A percentile compares a stretch with the other conserved stretches of the same genome.
These are phyloP conservation scores for Oithona nana DNA, from an alignment of 2,888 invertebrate genomes.

Conservation along the genomic window DNA sequence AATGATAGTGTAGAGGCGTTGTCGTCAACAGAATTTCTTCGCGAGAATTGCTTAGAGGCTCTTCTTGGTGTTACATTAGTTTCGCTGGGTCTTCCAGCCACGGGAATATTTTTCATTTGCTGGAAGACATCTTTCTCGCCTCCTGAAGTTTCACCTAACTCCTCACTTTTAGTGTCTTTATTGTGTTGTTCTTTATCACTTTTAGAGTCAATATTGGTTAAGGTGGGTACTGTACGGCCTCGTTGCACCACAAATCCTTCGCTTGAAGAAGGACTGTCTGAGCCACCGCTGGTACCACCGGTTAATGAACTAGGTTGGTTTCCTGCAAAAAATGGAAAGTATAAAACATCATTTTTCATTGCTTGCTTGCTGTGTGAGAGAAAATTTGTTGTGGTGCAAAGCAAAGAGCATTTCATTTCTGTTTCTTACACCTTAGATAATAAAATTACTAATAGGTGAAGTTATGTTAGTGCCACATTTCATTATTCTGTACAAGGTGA, in stretches of 20 bases:
- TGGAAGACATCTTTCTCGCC: not conserved
- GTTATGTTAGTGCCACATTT: too few species aligned
- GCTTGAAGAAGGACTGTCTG: too few species aligned
- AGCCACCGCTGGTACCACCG: too few species aligned
- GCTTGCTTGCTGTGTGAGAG: too few species aligned
- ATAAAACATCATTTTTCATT: too few species aligned
- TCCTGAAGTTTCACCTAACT: constrained; percentile 34
- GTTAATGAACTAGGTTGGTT: too few species aligned
- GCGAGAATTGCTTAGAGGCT: constrained; percentile 31
- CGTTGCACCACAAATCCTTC: constrained; percentile 65
- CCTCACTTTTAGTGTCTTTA: constrained; percentile 45
- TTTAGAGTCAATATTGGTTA: constrained; percentile 32
- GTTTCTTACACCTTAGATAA: too few species aligned
- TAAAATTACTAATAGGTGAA: too few species aligned
- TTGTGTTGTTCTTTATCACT: constrained; percentile 41
- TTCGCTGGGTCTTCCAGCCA: constrained; percentile 68
- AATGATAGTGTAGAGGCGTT: constrained; percentile 62
- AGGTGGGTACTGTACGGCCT: constrained; percentile 54
- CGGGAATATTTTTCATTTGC: constrained; percentile 28
- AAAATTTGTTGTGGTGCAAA: too few species aligned
- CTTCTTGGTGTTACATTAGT: constrained; percentile 33
- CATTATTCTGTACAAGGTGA: too few species aligned
- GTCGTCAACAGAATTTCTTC: constrained; percentile 62
- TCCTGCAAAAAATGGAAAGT: too few species aligned
- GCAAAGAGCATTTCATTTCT: too few species aligned